Evolutionary conservation across 2,797 vertebrate species (phyloP).

Genomic region (Poecilia wingei): DNA sequence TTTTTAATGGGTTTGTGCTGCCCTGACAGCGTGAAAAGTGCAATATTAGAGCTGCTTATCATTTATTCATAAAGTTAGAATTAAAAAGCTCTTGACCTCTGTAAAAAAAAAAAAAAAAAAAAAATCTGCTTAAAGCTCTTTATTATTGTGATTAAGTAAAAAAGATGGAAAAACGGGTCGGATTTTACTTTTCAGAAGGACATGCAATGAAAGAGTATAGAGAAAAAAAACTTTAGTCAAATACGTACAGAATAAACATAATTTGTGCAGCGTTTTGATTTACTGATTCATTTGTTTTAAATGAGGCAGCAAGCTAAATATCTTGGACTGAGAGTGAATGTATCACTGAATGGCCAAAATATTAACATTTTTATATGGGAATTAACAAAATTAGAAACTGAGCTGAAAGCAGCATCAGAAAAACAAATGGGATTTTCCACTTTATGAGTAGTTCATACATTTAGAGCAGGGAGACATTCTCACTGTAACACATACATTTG

Average conservation of each 20-base stretch:
- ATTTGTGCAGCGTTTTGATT: slow-evolving; percentile 50
- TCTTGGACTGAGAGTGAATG: slow-evolving; percentile 9
- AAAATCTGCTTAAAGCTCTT: slow-evolving; percentile 18
- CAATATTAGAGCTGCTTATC: slow-evolving; percentile 35
- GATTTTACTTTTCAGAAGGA: slow-evolving; percentile 25
- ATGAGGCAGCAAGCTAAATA: slow-evolving; percentile 25
- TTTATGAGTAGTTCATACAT: slow-evolving; percentile 54
- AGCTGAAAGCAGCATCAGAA: slow-evolving; percentile 54
- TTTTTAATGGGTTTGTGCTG: slow-evolving; percentile 20
- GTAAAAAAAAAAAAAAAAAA: slow-evolving; percentile 16
- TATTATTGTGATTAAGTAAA: slow-evolving; percentile 9
- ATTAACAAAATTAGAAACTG: slow-evolving; percentile 54
- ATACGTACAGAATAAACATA: slow-evolving; percentile 45
- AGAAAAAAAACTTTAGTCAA: slow-evolving; percentile 17
- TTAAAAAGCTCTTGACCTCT: slow-evolving; percentile 45
- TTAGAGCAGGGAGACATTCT: slow-evolving; percentile 37
- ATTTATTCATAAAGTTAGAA: slow-evolving; percentile 50
- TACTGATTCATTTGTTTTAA: slow-evolving; percentile 23
- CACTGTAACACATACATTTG: background rate
- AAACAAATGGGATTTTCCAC: slow-evolving; percentile 65
- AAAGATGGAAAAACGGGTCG: slow-evolving; percentile 2
- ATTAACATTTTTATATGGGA: slow-evolving; percentile 27
- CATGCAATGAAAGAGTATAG: slow-evolving; percentile 12
- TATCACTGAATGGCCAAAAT: slow-evolving; percentile 32
- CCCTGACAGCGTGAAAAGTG: slow-evolving; percentile 20